Evolutionary conservation across 2,113 vertebrate genomes (phyloP), one percentile per base, ranked within the genome.

Genomic region (Perca fluviatilis): DNA sequence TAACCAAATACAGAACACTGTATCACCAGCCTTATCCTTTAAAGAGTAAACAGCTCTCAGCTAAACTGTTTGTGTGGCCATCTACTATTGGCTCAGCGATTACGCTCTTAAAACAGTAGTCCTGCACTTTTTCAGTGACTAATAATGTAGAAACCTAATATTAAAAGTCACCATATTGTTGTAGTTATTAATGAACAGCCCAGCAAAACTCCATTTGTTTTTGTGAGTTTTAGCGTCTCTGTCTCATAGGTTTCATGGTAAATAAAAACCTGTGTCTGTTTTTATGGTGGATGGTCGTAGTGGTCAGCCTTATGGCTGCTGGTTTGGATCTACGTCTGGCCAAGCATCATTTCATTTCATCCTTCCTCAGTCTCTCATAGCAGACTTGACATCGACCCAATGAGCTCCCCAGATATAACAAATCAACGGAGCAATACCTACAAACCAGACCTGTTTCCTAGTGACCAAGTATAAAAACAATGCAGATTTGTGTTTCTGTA

Each of bases 311-410:
- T 74, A 80, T 51, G 60, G 83, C 86, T 80, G 77, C 49, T 74
- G 85, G 82, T 82, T 77, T 79, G 72, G 76, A 73, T 83, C 77
- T 87, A 74, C 19, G 58, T 70, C 81, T 57, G 60, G 88, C 66
- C 87, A 93, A 91, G 93, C 92, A 85, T 87, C 92, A 94, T 95
- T 95, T 87, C 82, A 86, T 84, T 91, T 93, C 72, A 93, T 94
- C 82, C 91, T 85, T 89, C 91, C 90, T 88, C 40, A 49, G 90
- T 81, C 80, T 92, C 85, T 90, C 83, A 66, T 83, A 82, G 79
- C 84, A 69, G 74, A 83, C 69, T 82, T 66, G 51, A 84, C 72
- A 77, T 79, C 12, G 56, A 27, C 81, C 82, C 73, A 75, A 84
- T 80, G 76, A 87, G 72, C 64, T 91, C 88, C 86, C 86, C 79